Base-by-base conservation (phyloP, 2,113 vertebrate species). In the Anthoscopus minutus region DNA sequence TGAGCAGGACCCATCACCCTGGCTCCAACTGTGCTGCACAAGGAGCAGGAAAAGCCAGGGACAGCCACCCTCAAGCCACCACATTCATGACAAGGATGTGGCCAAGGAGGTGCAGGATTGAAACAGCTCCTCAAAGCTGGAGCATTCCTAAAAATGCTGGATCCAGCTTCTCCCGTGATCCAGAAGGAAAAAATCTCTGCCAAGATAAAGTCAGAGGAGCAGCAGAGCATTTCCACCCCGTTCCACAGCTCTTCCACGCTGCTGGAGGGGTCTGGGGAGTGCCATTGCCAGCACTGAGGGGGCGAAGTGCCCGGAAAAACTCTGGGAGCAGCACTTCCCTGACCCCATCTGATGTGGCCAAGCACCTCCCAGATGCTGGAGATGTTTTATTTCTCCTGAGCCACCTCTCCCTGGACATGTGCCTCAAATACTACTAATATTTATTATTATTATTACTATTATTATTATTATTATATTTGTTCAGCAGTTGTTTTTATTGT, bases 221-320 rank as follows among this genome's bases (percentile, higher is more conserved):
- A 30, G 7, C 57, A 44, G 1, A 1, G 40, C 54, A 27, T 1
- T 50, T 12, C 19, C 65, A 40, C 15, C 44, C 24, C 24, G 37
- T 10, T 1, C 54, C 79, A 69, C 65, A 5, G 30, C 1, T n/a
- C 19, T 21, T 24, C 35, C 47, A 6, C 11, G 0, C 69, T 5
- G 3, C 11, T 31, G 24, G 45, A 40, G 16, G 66, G 40, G 15
- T 7, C 21, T 56, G 77, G 64, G 61, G 48, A 57, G 62, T 6
- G 27, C 24, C 5, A 1, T 30, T 79, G 2, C 2, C 0, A 1
- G n/a, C 27, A 8, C 38, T 18, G 47, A 48, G n/a, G n/a, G 74
- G 23, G 27, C 4, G 31, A 45, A 61, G 33, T 2, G 4, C 27
- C 85, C 51, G 47, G 45, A 73, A 61, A 69, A 84, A 70, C 45